Percentiles rank a stretch among this genome's conserved stretches.
Conservation (phyloP, 2,888 invertebrate genomes). For the Zhuqinia jingwanae region DNA sequence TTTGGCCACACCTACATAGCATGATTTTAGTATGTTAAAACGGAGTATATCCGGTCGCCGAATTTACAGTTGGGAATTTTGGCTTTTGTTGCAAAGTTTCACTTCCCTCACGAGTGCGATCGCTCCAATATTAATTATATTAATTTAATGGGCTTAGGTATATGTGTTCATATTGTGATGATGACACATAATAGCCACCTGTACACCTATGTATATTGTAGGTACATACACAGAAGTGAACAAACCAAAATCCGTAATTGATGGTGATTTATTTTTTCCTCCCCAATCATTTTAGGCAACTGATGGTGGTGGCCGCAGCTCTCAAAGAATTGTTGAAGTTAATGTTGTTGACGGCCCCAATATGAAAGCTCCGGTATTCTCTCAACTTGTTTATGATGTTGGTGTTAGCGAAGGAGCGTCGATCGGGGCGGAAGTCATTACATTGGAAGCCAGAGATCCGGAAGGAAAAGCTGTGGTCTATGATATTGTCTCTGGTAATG, state of each 20-base stretch:
- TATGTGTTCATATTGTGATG: too few relatives aligned
- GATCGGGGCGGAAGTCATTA: slow-evolving; percentile 82
- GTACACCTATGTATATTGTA: neutral
- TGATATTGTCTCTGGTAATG: slow-evolving; percentile 93
- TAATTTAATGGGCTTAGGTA: too few relatives aligned
- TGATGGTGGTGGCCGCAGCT: slow-evolving; percentile 89
- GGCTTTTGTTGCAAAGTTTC: slow-evolving; percentile 6
- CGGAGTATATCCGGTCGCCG: slow-evolving; percentile 37
- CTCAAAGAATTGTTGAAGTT: slow-evolving; percentile 93
- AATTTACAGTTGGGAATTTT: neutral
- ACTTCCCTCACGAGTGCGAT: too few relatives aligned
- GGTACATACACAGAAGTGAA: neutral
- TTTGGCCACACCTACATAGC: slow-evolving; percentile 31
- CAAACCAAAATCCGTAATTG: slow-evolving; percentile 29
- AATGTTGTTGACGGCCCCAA: slow-evolving; percentile 91
- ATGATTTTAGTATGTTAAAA: neutral
- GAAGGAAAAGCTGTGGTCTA: slow-evolving; percentile 87
- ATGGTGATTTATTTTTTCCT: slow-evolving; percentile 5
- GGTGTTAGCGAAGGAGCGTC: slow-evolving; percentile 95
- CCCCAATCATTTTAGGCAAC: slow-evolving; percentile 82
- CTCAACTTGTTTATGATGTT: slow-evolving; percentile 91
- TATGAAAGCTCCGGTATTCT: slow-evolving; percentile 90
- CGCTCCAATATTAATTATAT: too few relatives aligned
- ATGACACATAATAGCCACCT: too few relatives aligned
- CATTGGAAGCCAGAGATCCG: slow-evolving; percentile 79